phyloP scores from a whole-genome alignment of 1,140 invertebrate species.

The Hyposmocoma kahamanoa region DNA sequence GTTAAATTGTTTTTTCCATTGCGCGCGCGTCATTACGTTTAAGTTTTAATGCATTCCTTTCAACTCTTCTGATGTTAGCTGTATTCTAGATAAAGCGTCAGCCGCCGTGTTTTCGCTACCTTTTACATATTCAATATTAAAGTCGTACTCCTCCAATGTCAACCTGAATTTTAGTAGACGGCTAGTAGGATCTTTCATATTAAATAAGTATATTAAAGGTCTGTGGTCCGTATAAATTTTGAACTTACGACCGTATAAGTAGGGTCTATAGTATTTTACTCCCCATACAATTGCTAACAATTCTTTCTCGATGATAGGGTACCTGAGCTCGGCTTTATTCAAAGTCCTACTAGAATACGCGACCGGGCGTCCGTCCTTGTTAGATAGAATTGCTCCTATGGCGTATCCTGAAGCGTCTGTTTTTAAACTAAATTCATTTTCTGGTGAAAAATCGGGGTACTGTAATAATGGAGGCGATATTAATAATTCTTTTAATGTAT shows the following conservation, averaged over 20 bases:
- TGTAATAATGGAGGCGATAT: not conserved
- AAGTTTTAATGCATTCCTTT: not conserved
- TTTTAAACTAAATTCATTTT: conserved; percentile 27
- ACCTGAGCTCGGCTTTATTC: conserved; percentile 49
- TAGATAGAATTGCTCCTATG: conserved; percentile 31
- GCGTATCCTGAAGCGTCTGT: conserved; percentile 30
- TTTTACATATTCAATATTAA: conserved; percentile 32
- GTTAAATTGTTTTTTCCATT: not conserved
- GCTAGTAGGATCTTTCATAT: conserved; percentile 30
- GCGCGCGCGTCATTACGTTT: not conserved
- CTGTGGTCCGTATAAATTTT: conserved; percentile 48
- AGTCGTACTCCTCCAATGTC: conserved; percentile 36
- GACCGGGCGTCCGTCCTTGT: conserved; percentile 37
- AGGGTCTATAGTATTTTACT: conserved; percentile 54
- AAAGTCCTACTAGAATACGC: conserved; percentile 46
- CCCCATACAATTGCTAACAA: conserved; percentile 69
- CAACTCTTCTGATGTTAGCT: not conserved
- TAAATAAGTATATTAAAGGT: conserved; percentile 39
- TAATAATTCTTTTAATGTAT: not conserved
- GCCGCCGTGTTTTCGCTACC: conserved; percentile 6
- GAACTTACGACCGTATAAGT: conserved; percentile 42
- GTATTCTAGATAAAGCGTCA: conserved; percentile 9
- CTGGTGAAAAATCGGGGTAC: conserved; percentile 27
- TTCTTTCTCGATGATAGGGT: conserved; percentile 57
- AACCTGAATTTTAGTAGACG: conserved; percentile 42